Evolutionary conservation across 2,797 vertebrate species (phyloP), one percentile per base, ranked within the genome.

Genomic region (Typhlichthys eigenmanni): DNA sequence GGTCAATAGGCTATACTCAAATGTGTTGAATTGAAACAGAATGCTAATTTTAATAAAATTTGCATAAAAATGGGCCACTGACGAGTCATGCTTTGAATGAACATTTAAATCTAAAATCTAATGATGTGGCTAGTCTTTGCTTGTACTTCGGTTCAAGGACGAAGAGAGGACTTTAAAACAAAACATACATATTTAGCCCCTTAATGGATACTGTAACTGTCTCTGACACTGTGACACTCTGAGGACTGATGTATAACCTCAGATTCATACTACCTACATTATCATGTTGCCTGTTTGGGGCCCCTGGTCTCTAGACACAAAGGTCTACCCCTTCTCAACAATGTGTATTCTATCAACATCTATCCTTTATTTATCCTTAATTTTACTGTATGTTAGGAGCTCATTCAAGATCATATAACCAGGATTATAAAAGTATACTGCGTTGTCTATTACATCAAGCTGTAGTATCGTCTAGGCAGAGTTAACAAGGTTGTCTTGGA

Each of bases 401-500:
- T 1, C 34, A 56, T 69, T 8, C 6, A 29, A 46, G 19, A 46
- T 55, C 24, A 43, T 66, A 58, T 52, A 19, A 29, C 51, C 7
- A 24, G 19, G 29, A 51, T 14, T 8, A 24, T 56, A 34, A 63
- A 58, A 50, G 64, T 24, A 2, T 52, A 60, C 47, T 76, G 68
- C 67, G 48, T 60, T 3, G 51, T 9, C 5, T 52, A 38, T 55
- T 58, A 38, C 13, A 62, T 69, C 4, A 51, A 52, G 43, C 58
- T 64, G 0, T 49, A 2, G 5, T 34, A 0, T 60, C 34, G 54
- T 56, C 43, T 13, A 45, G 51, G 52, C 38, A 2, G 9, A 46
- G 45, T 58, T 54, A 54, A 66, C 48, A 34, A 50, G 38, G 69
- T 43, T 56, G 46, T 71, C 13, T 52, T 13, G 61, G 19, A 62